Evolutionary conservation across 2,888 invertebrate genomes (phyloP).

Genomic region (Rambutsinella grinnellia): DNA sequence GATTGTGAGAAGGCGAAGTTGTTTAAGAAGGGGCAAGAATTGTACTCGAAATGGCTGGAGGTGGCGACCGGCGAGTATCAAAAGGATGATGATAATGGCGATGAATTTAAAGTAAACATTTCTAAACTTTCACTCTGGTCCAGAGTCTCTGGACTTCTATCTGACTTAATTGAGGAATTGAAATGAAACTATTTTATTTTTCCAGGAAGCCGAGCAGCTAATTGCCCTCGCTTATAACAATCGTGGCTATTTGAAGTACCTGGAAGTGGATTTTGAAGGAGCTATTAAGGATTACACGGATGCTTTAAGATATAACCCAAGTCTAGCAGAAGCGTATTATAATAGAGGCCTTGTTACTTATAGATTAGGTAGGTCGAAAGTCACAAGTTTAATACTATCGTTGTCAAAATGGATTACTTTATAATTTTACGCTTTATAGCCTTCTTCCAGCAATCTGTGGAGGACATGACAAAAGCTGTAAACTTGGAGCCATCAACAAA

Average conservation of each 20-base stretch:
- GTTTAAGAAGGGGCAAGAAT: slow-evolving; percentile 33
- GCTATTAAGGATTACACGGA: slow-evolving; percentile 69
- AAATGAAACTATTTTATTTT: too few relatives aligned
- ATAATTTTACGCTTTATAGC: slow-evolving; percentile 56
- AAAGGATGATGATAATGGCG: too few relatives aligned
- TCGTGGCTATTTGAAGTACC: slow-evolving; percentile 69
- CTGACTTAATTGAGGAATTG: too few relatives aligned
- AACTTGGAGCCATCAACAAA: slow-evolving; percentile 60
- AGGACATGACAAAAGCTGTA: slow-evolving; percentile 65
- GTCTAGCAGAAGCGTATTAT: slow-evolving; percentile 68
- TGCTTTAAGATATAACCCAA: slow-evolving; percentile 66
- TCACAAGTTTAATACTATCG: too few relatives aligned
- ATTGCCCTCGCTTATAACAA: slow-evolving; percentile 68
- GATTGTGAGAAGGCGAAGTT: slow-evolving; percentile 5
- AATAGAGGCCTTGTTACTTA: slow-evolving; percentile 70
- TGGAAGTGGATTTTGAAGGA: slow-evolving; percentile 69
- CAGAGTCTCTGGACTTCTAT: too few relatives aligned
- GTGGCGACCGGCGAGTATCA: neutral
- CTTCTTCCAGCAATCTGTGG: slow-evolving; percentile 63
- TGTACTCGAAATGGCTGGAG: slow-evolving; percentile 46
- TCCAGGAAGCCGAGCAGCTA: slow-evolving; percentile 5
- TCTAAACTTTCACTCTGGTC: too few relatives aligned
- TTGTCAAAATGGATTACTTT: neutral
- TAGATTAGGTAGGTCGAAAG: slow-evolving; percentile 68
- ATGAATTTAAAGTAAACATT: too few relatives aligned